These are phyloP conservation scores for Passerculus sandwichensis DNA, from an alignment of 2,797 vertebrate genomes.

Conservation along the genomic window DNA sequence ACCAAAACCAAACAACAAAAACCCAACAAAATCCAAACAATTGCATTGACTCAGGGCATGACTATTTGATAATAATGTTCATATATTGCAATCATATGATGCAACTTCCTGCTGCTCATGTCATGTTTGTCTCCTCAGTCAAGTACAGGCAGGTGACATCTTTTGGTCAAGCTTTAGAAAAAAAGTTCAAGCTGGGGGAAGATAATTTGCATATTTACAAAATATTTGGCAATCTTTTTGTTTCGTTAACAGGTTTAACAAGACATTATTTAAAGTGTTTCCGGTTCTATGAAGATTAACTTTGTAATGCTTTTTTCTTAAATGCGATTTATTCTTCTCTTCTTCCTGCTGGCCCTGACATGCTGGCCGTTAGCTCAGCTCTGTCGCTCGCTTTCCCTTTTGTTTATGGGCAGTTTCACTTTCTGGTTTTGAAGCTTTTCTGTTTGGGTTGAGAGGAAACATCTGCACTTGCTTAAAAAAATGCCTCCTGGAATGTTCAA, in stretches of 20 bases:
- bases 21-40: background rate
- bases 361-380: background rate
- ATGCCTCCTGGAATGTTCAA: constrained; percentile 48
- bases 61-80: constrained; percentile 49
- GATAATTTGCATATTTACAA: background rate
- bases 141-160: background rate
- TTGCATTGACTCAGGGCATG: constrained; percentile 33
- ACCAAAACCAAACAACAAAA: background rate
- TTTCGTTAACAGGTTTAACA: background rate
- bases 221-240: background rate
- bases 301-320: background rate
- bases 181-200: background rate
- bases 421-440: constrained; percentile 61
- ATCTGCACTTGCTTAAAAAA: constrained; percentile 59
- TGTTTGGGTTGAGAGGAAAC: constrained; percentile 66
- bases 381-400: constrained; percentile 42
- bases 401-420: constrained; percentile 71
- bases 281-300: background rate
- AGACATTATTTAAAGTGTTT: background rate
- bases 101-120: constrained; percentile 60
- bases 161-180: constrained; percentile 33
- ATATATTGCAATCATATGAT: constrained; percentile 55
- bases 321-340: background rate
- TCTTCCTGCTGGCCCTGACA: background rate
- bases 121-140: constrained; percentile 41